Evolutionary conservation across 2,113 vertebrate species (phyloP), one percentile per base, ranked within the genome.

Genomic region (Manacus vitellinus): DNA sequence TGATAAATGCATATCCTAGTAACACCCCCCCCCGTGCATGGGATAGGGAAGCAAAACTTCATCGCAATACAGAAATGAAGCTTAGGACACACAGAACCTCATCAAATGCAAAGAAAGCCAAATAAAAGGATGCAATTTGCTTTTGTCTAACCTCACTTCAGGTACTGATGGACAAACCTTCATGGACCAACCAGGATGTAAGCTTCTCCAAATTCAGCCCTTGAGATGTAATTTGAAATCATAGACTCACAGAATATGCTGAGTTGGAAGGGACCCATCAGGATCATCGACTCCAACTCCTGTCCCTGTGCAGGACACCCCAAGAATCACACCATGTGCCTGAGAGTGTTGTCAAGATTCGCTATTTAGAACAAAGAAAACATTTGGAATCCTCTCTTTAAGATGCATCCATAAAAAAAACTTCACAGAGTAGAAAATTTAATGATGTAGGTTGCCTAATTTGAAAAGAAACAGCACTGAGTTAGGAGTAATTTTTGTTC

Each of bases 281-380:
- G 15, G 20, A 47, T n/a, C 46, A 75, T 14, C 0, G 0, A 39
- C n/a, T 30, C 54, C 61, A 54, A 8, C 20, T 61, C 54, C 28
- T 12, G 24, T 33, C 30, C 20, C 65, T 46, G 35, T 13, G 24
- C 12, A 59, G 28, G 37, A 37, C 44, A 58, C 12, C 4, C 37
- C 52, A 59, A 67, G 44, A 4, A 61, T 8, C 14, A 61, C 30
- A 82, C 17, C 24, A 54, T 0, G 4, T 12, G 39, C 30, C n/a
- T 47, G 16, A 68, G 24, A 3, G 30, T 2, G 1, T 76, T 96
- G 61, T n/a, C 56, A 82, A 79, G 41, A 71, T 62, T 37, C 33
- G 41, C 23, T 55, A 62, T 16, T n/a, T 43, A 39, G 30, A 58
- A 35, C 2, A 85, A 58, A 35, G 80, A 14, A 11, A 58, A 43